These are phyloP conservation scores for Crypturellus tataupa DNA, from an alignment of 2,797 vertebrate species.

Conservation along the genomic window DNA sequence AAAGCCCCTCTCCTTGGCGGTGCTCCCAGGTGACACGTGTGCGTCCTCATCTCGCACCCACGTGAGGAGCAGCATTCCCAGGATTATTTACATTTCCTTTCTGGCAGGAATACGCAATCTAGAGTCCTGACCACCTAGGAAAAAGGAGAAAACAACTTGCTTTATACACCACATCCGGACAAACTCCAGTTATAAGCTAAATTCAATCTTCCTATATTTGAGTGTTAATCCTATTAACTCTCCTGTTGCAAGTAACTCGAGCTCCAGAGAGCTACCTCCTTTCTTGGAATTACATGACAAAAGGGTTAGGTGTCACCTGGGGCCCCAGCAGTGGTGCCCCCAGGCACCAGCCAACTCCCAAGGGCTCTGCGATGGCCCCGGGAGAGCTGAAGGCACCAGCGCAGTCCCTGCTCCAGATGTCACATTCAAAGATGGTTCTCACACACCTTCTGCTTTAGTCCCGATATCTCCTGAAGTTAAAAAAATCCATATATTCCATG, in stretches of 20 bases:
- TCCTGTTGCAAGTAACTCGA: background rate
- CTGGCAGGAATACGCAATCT: rapidly evolving
- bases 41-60: background rate
- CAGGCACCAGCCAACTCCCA: background rate
- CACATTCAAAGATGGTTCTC: slow-evolving; percentile 11
- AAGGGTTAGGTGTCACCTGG: background rate
- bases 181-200: background rate
- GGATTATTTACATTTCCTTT: background rate
- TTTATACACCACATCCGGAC: rapidly evolving
- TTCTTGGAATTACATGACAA: background rate
- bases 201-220: background rate
- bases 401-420: background rate
- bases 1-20: background rate
- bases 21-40: background rate
- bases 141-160: background rate
- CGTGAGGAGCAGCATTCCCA: background rate
- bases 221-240: background rate
- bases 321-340: background rate
- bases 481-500: background rate
- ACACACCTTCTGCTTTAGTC: background rate
- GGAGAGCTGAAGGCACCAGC: background rate
- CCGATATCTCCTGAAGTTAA: background rate
- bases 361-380: background rate
- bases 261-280: background rate
- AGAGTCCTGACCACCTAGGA: background rate